Conservation (phyloP, 2,113 vertebrate genomes). For the Morone saxatilis region DNA sequence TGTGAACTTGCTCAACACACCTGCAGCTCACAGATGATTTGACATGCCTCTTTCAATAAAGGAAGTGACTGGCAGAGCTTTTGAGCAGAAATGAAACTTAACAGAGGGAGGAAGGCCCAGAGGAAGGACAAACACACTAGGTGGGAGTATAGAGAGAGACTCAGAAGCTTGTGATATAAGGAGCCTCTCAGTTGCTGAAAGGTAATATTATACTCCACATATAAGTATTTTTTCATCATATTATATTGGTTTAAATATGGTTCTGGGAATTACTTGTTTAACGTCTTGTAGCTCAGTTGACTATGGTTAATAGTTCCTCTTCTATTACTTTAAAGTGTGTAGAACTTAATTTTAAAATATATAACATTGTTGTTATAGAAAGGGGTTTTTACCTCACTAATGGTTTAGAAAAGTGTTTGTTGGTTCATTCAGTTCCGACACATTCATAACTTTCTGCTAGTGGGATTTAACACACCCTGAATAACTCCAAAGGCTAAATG, state of each 20-base stretch:
- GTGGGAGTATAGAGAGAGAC: background rate
- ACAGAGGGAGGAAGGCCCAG: background rate
- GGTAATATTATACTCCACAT: conserved; percentile 26
- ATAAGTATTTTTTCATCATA: background rate
- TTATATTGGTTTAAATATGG: background rate
- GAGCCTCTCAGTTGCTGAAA: background rate
- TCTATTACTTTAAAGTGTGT: background rate
- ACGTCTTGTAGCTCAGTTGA: background rate
- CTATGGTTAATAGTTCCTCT: background rate
- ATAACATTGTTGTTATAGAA: background rate
- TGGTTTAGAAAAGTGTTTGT: background rate
- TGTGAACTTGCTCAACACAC: conserved; percentile 14
- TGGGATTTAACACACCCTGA: background rate
- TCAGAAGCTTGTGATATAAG: background rate
- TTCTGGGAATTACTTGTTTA: background rate
- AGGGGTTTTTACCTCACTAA: background rate
- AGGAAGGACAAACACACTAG: background rate
- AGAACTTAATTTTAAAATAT: background rate
- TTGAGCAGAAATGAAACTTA: conserved; percentile 67
- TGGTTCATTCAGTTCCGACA: background rate
- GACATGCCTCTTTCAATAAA: background rate
- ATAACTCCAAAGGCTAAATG: background rate
- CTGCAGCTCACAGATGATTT: background rate
- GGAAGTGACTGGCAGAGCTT: background rate
- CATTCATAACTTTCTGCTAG: background rate